A percentile compares a stretch with the other conserved stretches of the same genome.
These are phyloP conservation scores for Bombus breviceps DNA, from an alignment of 1,140 invertebrate species.

Conservation along the genomic window DNA sequence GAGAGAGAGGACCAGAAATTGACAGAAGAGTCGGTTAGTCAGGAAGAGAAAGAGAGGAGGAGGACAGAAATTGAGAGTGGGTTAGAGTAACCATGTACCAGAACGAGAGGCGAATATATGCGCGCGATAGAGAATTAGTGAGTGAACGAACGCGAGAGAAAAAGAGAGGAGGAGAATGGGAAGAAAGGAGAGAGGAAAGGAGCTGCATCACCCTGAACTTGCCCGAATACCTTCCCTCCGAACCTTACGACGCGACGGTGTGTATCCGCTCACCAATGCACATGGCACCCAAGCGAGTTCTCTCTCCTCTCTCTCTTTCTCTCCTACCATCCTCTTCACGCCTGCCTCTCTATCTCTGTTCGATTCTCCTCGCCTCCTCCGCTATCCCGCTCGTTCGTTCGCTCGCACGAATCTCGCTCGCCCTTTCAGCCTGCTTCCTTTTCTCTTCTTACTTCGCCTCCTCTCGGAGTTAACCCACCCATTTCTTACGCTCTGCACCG, in stretches of 20 bases:
- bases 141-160: conserved; percentile 4
- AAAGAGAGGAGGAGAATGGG: conserved; percentile 7
- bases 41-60: conserved; percentile 25
- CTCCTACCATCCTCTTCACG: conserved; percentile 32
- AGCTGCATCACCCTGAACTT: conserved; percentile 76
- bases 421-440: conserved; percentile 59
- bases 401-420: conserved; percentile 60
- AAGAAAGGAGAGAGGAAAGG: conserved; percentile 40
- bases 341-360: conserved; percentile 37
- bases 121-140: conserved; percentile 31
- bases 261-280: conserved; percentile 74
- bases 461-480: conserved; percentile 73
- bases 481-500: conserved; percentile 76
- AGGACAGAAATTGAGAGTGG: conserved; percentile 46
- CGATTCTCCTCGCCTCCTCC: neutral
- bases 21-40: conserved; percentile 54
- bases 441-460: conserved; percentile 72
- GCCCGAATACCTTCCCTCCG: conserved; percentile 74
- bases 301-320: conserved; percentile 25
- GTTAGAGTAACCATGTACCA: conserved; percentile 7
- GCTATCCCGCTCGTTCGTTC: neutral
- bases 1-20: conserved; percentile 23
- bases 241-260: conserved; percentile 58
- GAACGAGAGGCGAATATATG: conserved; percentile 15
- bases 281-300: conserved; percentile 75